A percentile compares a stretch with the other conserved stretches of the same genome.
phyloP scores from a whole-genome alignment of 1,140 invertebrate species.

The Fopius arisanus region DNA sequence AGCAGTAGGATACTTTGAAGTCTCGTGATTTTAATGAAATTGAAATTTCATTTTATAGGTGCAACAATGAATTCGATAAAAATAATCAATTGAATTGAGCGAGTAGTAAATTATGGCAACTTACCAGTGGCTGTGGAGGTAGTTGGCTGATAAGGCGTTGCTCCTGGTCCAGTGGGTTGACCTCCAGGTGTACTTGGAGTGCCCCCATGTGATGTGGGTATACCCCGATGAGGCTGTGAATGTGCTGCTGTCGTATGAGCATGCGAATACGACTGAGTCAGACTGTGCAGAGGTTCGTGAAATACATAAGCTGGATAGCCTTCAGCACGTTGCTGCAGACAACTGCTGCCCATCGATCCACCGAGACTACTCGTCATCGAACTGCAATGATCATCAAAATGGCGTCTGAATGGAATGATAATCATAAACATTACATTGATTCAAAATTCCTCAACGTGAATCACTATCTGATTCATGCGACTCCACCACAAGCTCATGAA shows the following conservation, averaged over 20 bases:
- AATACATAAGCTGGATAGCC: slow-evolving; percentile 92
- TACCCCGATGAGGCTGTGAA: slow-evolving; percentile 63
- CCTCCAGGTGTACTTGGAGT: slow-evolving; percentile 59
- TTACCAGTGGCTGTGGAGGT: slow-evolving; percentile 69
- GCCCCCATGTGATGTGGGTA: slow-evolving; percentile 58
- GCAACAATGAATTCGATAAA: too few species aligned
- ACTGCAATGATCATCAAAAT: slow-evolving; percentile 60
- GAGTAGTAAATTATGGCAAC: slow-evolving; percentile 43
- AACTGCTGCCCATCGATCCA: slow-evolving; percentile 82
- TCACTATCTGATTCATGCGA: too few species aligned
- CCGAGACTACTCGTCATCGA: slow-evolving; percentile 82
- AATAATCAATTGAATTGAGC: too few species aligned
- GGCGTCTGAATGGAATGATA: neutral
- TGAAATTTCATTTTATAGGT: too few species aligned
- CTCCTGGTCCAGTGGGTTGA: slow-evolving; percentile 59
- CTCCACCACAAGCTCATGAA: neutral
- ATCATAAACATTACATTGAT: neutral
- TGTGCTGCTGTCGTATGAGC: slow-evolving; percentile 64
- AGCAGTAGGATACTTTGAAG: too few species aligned
- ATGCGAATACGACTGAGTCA: slow-evolving; percentile 68
- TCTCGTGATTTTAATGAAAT: too few species aligned
- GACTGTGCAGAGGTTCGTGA: slow-evolving; percentile 85
- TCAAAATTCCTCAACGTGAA: neutral
- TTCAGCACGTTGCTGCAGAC: slow-evolving; percentile 86
- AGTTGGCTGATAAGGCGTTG: slow-evolving; percentile 72